Evolutionary conservation across 2,113 vertebrate genomes (phyloP).

Genomic region (Scolopax mira): DNA sequence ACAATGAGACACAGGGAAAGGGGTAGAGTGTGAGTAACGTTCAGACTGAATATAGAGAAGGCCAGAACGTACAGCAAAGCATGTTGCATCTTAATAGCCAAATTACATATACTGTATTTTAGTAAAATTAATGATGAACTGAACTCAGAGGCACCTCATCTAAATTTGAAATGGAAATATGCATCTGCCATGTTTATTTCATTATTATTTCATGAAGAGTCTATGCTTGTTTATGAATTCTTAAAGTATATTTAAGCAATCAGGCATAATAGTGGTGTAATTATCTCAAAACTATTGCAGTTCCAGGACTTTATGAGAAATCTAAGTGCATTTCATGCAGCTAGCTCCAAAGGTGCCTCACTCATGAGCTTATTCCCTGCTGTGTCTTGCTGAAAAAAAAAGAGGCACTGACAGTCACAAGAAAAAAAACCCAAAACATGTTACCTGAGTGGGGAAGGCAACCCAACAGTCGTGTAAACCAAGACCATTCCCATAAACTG

Average conservation of each 20-base stretch:
- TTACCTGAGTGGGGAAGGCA: neutral
- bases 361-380: neutral
- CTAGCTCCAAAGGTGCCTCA: constrained; percentile 17
- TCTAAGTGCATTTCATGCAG: constrained; percentile 26
- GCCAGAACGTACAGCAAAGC: neutral
- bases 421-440: neutral
- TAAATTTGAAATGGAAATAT: constrained; percentile 53
- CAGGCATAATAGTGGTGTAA: constrained; percentile 62
- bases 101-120: constrained; percentile 24
- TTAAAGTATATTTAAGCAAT: constrained; percentile 69
- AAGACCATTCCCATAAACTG: neutral
- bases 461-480: neutral
- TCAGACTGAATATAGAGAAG: neutral
- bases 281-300: constrained; percentile 59
- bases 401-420: neutral
- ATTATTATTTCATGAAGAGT: constrained; percentile 65
- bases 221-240: constrained; percentile 66
- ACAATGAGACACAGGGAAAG: neutral
- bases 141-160: constrained; percentile 31
- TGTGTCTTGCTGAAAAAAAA: neutral
- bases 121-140: constrained; percentile 16
- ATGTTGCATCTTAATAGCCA: constrained; percentile 21
- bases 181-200: constrained; percentile 53
- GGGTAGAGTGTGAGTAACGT: neutral
- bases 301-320: constrained; percentile 44